A percentile compares a stretch with the other conserved stretches of the same genome.
Conservation (phyloP, 2,888 invertebrate genomes). For the Lepidocyrtoides sp. region DNA sequence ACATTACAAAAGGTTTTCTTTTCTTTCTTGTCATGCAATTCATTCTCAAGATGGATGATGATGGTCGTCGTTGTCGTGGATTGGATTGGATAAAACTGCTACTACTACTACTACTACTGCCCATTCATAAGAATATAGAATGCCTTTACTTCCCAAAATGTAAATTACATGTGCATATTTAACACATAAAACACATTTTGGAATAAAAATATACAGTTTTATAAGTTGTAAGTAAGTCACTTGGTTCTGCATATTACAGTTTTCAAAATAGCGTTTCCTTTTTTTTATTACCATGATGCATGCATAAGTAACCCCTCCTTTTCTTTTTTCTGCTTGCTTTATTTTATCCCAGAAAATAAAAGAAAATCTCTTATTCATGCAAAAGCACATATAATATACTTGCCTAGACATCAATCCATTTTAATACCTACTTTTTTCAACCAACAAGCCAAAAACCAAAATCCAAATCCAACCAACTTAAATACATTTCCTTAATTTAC, state of each 20-base stretch:
- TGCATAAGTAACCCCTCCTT: conserved; percentile 64
- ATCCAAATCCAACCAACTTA: conserved; percentile 53
- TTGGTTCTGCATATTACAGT: background rate
- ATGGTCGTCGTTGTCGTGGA: too few relatives aligned
- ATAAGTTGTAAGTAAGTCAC: conserved; percentile 49
- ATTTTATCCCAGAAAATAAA: conserved; percentile 2
- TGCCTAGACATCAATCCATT: conserved; percentile 40
- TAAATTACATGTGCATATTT: conserved; percentile 69
- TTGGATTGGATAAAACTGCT: too few relatives aligned
- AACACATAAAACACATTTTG: conserved; percentile 61
- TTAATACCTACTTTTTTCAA: conserved; percentile 42
- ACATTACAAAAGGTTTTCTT: background rate
- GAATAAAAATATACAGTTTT: too few relatives aligned
- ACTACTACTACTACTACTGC: too few relatives aligned
- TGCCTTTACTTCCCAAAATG: background rate
- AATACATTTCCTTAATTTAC: conserved; percentile 75
- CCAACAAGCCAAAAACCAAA: background rate
- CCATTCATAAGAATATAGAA: conserved; percentile 21
- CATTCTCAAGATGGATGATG: conserved; percentile 5
- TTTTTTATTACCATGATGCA: conserved; percentile 41
- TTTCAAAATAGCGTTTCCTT: background rate
- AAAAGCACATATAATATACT: background rate
- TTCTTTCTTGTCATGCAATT: background rate
- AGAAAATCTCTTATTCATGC: conserved; percentile 32
- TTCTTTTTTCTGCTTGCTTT: conserved; percentile 51